Percentiles rank a stretch among this genome's conserved stretches.
phyloP scores from a whole-genome alignment of 2,113 vertebrate species.

The Macaca nemestrina region DNA sequence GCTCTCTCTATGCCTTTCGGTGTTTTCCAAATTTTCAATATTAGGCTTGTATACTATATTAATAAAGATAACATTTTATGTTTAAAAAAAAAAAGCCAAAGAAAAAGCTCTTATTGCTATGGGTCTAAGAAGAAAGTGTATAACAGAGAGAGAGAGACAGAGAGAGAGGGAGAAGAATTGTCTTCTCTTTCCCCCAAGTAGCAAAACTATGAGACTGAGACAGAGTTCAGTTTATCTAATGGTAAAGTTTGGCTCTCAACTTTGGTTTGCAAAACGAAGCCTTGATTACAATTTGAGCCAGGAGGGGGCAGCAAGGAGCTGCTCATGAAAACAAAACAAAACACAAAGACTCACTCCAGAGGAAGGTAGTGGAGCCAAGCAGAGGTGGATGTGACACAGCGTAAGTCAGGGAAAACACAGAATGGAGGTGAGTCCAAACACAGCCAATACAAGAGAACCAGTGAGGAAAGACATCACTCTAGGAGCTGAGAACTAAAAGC shows the following conservation, averaged over 20 bases:
- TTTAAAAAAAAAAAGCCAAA: background rate
- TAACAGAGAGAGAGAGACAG: background rate
- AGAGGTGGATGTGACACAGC: background rate
- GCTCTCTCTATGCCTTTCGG: background rate
- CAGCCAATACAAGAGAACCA: background rate
- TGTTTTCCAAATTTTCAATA: background rate
- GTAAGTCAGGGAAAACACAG: background rate
- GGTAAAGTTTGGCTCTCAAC: background rate
- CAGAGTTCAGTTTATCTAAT: background rate
- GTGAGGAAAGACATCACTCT: background rate
- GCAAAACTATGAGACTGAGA: background rate
- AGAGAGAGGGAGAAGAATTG: background rate
- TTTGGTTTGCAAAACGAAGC: background rate
- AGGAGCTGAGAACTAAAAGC: background rate
- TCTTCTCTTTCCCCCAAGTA: background rate
- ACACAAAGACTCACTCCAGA: background rate
- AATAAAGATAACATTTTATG: background rate
- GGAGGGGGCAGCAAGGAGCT: constrained; percentile 77
- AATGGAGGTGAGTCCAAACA: background rate
- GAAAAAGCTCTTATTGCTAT: background rate
- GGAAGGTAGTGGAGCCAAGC: no score
- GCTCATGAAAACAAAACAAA: background rate
- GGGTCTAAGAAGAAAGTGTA: background rate
- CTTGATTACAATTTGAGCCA: constrained; percentile 50
- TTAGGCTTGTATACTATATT: background rate